phyloP scores from a whole-genome alignment of 2,797 vertebrate species.

The Platyrinchus mystaceus region DNA sequence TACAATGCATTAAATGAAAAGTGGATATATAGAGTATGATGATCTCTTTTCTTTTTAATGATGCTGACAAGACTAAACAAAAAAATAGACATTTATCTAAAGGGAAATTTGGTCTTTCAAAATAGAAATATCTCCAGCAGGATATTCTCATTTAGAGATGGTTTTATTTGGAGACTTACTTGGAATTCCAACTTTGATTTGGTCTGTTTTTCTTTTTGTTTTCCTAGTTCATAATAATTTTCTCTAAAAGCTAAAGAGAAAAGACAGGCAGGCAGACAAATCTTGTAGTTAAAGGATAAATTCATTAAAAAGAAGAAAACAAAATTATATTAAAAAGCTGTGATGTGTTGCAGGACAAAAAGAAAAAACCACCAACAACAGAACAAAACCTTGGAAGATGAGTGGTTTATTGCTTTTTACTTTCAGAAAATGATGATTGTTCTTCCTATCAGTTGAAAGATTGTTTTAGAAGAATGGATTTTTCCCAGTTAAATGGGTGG shows the following conservation, averaged over 20 bases:
- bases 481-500: not conserved
- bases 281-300: slow-evolving; percentile 25
- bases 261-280: not conserved
- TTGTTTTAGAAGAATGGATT: not conserved
- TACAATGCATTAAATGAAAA: not conserved
- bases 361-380: not conserved
- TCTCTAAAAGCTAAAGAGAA: slow-evolving; percentile 30
- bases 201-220: not conserved
- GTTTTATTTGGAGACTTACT: not conserved
- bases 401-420: not conserved
- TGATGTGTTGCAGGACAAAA: slow-evolving; percentile 27
- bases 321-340: slow-evolving; percentile 13
- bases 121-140: not conserved
- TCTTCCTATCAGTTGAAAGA: not conserved
- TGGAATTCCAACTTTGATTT: not conserved
- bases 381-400: not conserved
- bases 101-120: slow-evolving; percentile 1
- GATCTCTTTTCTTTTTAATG: not conserved
- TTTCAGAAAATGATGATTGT: not conserved
- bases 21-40: not conserved
- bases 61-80: not conserved
- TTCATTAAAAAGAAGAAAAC: slow-evolving; percentile 27
- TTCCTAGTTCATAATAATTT: slow-evolving; percentile 5
- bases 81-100: not conserved
- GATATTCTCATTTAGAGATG: not conserved